Evolutionary conservation across 1,140 invertebrate genomes (phyloP).

Genomic region (Camponotus floridanus): DNA sequence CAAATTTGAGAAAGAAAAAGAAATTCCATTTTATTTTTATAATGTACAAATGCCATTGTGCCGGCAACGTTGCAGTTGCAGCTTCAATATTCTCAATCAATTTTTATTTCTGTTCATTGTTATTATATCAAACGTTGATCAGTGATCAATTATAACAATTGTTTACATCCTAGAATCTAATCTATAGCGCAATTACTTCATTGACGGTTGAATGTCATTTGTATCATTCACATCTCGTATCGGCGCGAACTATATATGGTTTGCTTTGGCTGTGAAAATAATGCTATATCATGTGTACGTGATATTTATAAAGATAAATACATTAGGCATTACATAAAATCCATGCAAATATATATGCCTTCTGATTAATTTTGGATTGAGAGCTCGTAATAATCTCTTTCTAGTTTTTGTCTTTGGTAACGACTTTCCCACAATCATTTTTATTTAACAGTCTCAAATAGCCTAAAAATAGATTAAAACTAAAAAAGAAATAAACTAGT

Average conservation of each 20-base stretch:
- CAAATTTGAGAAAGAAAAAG: not conserved
- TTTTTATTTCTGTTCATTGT: not conserved
- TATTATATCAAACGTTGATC: not conserved
- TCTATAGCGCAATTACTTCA: conserved; percentile 32
- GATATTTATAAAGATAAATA: conserved; percentile 3
- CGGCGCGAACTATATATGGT: not conserved
- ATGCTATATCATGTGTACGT: not conserved
- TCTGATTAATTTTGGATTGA: not conserved
- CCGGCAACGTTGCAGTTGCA: not conserved
- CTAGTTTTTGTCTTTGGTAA: not conserved
- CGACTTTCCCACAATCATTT: not conserved
- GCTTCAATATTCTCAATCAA: not conserved
- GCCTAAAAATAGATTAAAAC: not conserved
- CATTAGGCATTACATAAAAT: conserved; percentile 32
- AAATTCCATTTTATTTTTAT: not conserved
- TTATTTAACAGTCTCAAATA: not conserved
- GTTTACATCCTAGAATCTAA: conserved; percentile 26
- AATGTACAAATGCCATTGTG: not conserved
- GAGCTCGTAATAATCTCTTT: not conserved
- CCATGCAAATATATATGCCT: not conserved
- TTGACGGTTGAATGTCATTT: conserved; percentile 29
- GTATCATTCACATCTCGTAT: conserved; percentile 26
- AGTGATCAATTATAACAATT: conserved; percentile 1
- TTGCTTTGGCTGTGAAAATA: conserved; percentile 29
- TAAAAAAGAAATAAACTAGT: conserved; percentile 1